Evolutionary conservation across 2,888 invertebrate genomes (phyloP).

Genomic region (Epirrita christyi): DNA sequence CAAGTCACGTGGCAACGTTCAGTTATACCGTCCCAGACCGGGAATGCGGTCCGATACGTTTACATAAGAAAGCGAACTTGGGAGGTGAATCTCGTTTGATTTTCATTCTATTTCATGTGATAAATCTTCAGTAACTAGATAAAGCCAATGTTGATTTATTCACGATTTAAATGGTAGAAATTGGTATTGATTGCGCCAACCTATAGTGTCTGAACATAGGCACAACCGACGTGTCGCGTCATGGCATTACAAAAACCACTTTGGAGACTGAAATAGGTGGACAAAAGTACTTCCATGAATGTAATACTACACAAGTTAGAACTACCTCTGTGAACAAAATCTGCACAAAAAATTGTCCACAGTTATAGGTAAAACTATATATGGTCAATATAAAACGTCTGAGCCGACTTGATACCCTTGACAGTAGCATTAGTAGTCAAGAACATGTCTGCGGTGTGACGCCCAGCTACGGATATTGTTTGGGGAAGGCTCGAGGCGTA

Average conservation of each 20-base stretch:
- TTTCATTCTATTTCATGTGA: slow-evolving; percentile 16
- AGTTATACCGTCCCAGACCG: slow-evolving; percentile 58
- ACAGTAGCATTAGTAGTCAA: slow-evolving; percentile 60
- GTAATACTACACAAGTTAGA: too few relatives aligned
- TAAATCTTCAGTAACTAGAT: slow-evolving; percentile 21
- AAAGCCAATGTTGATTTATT: slow-evolving; percentile 7
- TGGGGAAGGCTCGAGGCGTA: slow-evolving; percentile 45
- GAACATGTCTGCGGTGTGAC: slow-evolving; percentile 41
- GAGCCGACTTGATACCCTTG: slow-evolving; percentile 45
- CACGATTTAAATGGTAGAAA: background rate
- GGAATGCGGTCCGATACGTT: slow-evolving; percentile 53
- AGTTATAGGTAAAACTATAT: background rate
- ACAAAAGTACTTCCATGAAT: too few relatives aligned
- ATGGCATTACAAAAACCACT: too few relatives aligned
- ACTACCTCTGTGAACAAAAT: too few relatives aligned
- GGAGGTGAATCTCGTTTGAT: slow-evolving; percentile 12
- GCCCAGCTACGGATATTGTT: slow-evolving; percentile 46
- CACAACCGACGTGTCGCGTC: too few relatives aligned
- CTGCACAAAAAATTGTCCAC: background rate
- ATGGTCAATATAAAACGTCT: slow-evolving; percentile 62
- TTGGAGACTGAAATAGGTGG: too few relatives aligned
- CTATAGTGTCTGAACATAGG: too few relatives aligned
- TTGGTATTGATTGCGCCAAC: too few relatives aligned
- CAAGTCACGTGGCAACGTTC: slow-evolving; percentile 66
- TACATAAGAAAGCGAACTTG: slow-evolving; percentile 28